Conservation (phyloP, 2,113 vertebrate species). For the Columbina picui region DNA sequence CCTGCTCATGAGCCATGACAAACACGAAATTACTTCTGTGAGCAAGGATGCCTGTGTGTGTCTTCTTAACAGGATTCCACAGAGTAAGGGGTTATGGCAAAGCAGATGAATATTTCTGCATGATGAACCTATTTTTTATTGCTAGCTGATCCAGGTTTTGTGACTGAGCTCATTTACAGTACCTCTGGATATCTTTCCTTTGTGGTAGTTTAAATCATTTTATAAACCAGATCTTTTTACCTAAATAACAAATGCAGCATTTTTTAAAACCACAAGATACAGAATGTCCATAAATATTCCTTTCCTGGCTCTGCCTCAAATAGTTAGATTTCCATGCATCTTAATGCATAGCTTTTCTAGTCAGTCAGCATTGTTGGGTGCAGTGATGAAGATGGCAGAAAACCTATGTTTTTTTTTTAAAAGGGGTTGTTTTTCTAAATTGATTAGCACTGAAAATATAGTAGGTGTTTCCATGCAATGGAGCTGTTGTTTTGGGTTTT, state of each 20-base stretch:
- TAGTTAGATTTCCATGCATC: background rate
- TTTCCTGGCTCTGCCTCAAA: background rate
- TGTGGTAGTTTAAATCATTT: background rate
- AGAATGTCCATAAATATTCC: background rate
- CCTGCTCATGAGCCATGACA: background rate
- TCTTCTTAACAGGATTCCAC: background rate
- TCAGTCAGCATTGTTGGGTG: background rate
- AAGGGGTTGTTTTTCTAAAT: background rate
- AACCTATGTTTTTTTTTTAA: background rate
- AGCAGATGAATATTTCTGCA: background rate
- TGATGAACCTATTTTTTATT: background rate
- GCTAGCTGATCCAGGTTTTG: background rate
- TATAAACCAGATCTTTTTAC: background rate
- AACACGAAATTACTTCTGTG: background rate
- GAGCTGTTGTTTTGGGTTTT: background rate
- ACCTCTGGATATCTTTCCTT: background rate
- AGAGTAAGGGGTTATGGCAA: background rate
- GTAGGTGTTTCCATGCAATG: background rate
- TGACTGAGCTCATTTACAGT: background rate
- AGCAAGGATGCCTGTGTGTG: background rate
- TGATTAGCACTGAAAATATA: background rate
- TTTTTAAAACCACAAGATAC: background rate
- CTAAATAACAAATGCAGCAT: background rate
- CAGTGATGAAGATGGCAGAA: background rate
- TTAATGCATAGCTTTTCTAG: background rate